Evolutionary conservation across 2,888 invertebrate species (phyloP).

Genomic region (Nemoura dubitans): DNA sequence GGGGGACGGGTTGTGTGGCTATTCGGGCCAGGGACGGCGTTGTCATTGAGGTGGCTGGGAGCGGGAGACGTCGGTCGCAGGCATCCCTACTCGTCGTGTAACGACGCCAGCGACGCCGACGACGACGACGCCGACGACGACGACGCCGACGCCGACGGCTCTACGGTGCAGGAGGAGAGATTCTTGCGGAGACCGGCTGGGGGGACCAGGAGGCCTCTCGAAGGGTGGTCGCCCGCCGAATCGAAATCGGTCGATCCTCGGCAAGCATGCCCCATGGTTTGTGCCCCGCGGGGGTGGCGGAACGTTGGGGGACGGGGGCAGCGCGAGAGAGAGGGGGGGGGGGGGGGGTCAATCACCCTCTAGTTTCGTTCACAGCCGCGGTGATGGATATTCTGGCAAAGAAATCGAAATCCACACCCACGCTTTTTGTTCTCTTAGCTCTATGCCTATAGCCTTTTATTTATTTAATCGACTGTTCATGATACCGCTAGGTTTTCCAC

Average conservation of each 20-base stretch:
- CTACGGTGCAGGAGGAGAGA: too few relatives aligned
- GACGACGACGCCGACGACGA: background rate
- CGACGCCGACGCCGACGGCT: background rate
- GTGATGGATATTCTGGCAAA: conserved; percentile 27
- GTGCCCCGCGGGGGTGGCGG: background rate
- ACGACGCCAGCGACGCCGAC: conserved; percentile 34
- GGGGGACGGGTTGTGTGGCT: conserved; percentile 35
- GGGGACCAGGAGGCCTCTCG: conserved; percentile 13
- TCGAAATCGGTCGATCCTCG: conserved; percentile 38
- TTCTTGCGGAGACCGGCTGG: conserved; percentile 10
- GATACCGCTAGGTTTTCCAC: background rate
- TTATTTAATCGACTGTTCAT: background rate
- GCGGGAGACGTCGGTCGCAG: conserved; percentile 41
- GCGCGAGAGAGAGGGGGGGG: too few relatives aligned
- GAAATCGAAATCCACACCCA: conserved; percentile 24
- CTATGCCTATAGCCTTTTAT: background rate
- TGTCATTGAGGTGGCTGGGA: conserved; percentile 27
- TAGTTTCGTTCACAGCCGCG: background rate
- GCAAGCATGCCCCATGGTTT: conserved; percentile 34
- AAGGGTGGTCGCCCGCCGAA: background rate
- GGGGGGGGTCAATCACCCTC: conserved; percentile 35
- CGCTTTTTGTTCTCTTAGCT: background rate
- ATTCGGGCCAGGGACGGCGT: conserved; percentile 4
- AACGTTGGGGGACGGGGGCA: too few relatives aligned
- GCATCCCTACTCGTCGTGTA: conserved; percentile 42